phyloP scores from a whole-genome alignment of 2,888 invertebrate genomes.

The Crossocerus cetratus region DNA sequence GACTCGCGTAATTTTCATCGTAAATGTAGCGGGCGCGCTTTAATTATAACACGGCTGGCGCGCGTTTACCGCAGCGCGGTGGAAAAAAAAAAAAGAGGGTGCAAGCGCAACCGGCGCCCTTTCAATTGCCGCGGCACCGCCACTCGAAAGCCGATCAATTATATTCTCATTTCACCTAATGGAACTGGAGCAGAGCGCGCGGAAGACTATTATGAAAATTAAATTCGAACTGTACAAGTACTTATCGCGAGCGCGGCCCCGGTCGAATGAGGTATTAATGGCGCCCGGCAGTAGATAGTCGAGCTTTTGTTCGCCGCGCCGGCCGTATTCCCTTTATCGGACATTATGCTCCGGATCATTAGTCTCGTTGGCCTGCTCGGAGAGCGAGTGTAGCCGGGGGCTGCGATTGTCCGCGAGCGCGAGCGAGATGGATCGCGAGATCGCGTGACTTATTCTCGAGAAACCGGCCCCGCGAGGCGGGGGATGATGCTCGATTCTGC shows the following conservation, averaged over 20 bases:
- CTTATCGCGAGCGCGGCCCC: not conserved
- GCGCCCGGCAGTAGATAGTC: not conserved
- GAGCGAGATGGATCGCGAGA: conserved; percentile 36
- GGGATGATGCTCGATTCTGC: conserved; percentile 21
- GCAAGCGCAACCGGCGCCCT: no score
- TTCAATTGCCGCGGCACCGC: no score
- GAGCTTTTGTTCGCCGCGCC: not conserved
- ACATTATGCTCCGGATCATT: conserved; percentile 11
- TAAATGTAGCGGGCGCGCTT: no score
- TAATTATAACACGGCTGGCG: no score
- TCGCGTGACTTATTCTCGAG: conserved; percentile 38
- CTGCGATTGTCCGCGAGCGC: conserved; percentile 13
- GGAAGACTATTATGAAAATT: no score
- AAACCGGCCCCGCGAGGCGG: conserved; percentile 5
- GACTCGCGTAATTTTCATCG: no score
- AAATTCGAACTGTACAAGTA: no score
- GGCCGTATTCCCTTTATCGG: conserved; percentile 9
- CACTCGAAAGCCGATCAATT: no score
- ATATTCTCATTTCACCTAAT: no score
- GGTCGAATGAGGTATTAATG: not conserved
- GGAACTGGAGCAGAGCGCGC: no score
- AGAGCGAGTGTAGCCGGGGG: conserved; percentile 11
- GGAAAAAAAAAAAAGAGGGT: no score
- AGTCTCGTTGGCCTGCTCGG: not conserved
- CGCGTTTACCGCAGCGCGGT: no score